Base-by-base conservation (phyloP, 1,140 invertebrate species). In the Drosophila biarmipes region DNA sequence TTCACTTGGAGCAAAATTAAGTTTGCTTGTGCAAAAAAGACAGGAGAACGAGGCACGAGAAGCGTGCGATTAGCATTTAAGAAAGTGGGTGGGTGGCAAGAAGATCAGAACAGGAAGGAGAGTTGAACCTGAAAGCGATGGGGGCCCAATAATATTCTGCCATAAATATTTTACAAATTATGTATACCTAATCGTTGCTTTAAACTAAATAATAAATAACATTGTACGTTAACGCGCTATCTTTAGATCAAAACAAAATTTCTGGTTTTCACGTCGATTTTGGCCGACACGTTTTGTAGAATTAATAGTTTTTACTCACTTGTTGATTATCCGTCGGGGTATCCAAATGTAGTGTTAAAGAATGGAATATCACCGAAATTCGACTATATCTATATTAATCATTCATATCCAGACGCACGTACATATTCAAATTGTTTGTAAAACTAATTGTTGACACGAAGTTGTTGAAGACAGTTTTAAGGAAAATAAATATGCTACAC, bases 91-190 rank as follows among this genome's bases (percentile, higher is more conserved):
- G 62, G 66, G 42, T 17, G 63, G 66, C 40, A 29, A 35, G 48
- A 19, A 14, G 35, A 48, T 15, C 12, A 14, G n/a, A 49, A 24
- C 17, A n/a, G 10, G 15, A 38, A n/a, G 12, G 6, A 37, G 24
- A 34, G 19, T 15, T 34, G 1, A 14, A 59, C 56, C 56, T 58
- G 24, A 59, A 42, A 43, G 14, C 17, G 38, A 35, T 10, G 38
- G 27, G 14, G 19, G 19, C 29, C 52, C 21, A 45, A 15, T 11
- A 24, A 67, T 19, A 56, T 34, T 71, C 34, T 71, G 67, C 67
- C 67, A 71, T 71, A 69, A 55, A 69, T 69, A 71, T 38, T 48
- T 71, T 69, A 71, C 64, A 45, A 69, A 69, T 43, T 48, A 71
- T 56, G 51, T 69, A 69, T 69, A 69, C 40, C 64, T 67, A 55